Conservation (phyloP, 1,140 invertebrate species). For the Caerostris darwini region DNA sequence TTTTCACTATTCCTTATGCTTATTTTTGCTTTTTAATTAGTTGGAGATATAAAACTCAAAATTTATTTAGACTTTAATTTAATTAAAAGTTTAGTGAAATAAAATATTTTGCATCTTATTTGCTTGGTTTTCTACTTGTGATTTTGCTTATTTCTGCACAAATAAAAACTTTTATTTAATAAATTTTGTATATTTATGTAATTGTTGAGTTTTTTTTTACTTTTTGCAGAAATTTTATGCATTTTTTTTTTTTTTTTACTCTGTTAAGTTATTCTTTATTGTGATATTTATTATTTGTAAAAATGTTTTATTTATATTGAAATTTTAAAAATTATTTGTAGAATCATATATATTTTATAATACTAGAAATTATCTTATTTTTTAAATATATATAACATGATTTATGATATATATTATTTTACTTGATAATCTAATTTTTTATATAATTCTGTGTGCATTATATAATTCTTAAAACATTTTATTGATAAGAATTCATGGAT, state of each 20-base stretch:
- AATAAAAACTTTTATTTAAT: neutral
- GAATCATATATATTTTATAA: neutral
- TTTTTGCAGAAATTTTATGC: neutral
- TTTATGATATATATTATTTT: neutral
- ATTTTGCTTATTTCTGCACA: conserved; percentile 61
- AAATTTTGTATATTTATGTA: conserved; percentile 30
- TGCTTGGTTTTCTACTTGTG: conserved; percentile 67
- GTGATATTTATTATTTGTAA: neutral
- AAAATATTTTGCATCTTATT: conserved; percentile 48
- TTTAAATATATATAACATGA: neutral
- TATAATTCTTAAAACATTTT: too few relatives aligned
- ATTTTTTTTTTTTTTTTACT: conserved; percentile 29
- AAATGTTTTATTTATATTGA: conserved; percentile 1
- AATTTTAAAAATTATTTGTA: neutral
- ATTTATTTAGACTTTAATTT: neutral
- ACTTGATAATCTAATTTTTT: too few relatives aligned
- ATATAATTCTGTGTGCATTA: too few relatives aligned
- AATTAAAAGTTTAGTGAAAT: neutral
- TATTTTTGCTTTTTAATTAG: neutral
- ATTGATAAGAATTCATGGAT: too few relatives aligned
- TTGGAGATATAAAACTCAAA: conserved; percentile 3
- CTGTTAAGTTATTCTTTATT: neutral
- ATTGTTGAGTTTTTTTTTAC: conserved; percentile 20
- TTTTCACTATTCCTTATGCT: neutral
- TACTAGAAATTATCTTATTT: neutral